Conservation (phyloP, 2,888 invertebrate genomes). For the Cheilosia scutellata region DNA sequence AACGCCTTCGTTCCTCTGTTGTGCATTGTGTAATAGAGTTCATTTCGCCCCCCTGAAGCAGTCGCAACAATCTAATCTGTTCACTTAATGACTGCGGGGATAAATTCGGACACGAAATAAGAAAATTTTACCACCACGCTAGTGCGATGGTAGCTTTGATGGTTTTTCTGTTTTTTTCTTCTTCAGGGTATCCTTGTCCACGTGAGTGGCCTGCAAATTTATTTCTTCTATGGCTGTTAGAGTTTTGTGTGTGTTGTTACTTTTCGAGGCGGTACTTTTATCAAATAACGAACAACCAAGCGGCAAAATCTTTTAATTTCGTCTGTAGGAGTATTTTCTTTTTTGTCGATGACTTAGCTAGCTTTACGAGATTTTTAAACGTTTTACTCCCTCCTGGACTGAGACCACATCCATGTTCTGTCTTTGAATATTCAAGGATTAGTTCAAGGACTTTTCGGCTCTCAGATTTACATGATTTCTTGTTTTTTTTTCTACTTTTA, state of each 20-base stretch:
- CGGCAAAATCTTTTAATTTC: slow-evolving; percentile 41
- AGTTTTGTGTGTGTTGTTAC: neutral
- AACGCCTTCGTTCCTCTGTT: no score
- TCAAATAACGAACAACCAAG: slow-evolving; percentile 5
- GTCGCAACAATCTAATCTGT: slow-evolving; percentile 6
- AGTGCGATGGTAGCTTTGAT: no score
- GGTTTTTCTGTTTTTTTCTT: neutral
- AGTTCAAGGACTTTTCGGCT: neutral
- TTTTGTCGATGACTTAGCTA: neutral
- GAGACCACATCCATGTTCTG: neutral
- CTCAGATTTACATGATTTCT: neutral
- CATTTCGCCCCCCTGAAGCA: neutral
- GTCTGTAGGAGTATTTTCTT: neutral
- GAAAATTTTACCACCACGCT: neutral
- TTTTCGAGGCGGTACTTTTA: neutral
- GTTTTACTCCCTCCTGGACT: neutral
- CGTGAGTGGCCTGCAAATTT: slow-evolving; percentile 20
- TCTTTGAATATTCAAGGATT: slow-evolving; percentile 1
- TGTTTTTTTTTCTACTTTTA: neutral
- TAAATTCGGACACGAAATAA: neutral
- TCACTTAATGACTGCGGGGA: slow-evolving; percentile 14
- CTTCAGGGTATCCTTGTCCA: slow-evolving; percentile 4
- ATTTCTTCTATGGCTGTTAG: neutral
- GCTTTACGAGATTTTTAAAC: slow-evolving; percentile 17
- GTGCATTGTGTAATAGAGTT: no score